Base-by-base conservation (phyloP, 2,888 invertebrate genomes). In the Erebia palarica region DNA sequence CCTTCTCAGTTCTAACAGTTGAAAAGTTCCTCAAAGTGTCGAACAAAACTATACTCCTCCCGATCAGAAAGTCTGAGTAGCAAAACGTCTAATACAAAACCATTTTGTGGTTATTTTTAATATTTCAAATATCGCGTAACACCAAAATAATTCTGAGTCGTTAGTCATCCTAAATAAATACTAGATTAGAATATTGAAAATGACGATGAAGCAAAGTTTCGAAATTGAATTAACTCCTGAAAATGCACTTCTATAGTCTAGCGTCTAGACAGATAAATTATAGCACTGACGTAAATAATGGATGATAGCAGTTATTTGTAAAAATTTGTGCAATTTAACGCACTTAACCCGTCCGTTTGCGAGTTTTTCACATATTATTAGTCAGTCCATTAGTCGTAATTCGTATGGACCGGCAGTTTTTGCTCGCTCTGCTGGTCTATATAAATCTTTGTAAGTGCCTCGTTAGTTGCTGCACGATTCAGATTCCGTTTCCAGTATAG, bases 381-480 rank as follows among this genome's bases (percentile, higher is more conserved):
- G 65, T 42, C 51, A 68, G 60, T 68, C 73, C 65, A 70, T 73
- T 70, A 73, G 70, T 47, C n/a, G n/a, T n/a, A n/a, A n/a, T n/a
- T 70, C 70, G 70, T 55, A 68, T 65, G 65, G 63, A 44, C 64
- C 60, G 64, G 55, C 70, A 73, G 72, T 89, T 88, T 88, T 87
- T 85, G 85, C 82, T 77, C 78, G 76, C 80, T 81, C 81, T 79
- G 80, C 84, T 85, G 83, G 85, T 85, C 86, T 85, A 85, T 85
- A 89, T 89, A 89, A 89, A 89, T 89, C 89, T 87, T 84, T 78
- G 82, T 85, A 87, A 89, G 89, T 86, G 85, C 82, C 86, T 87
- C 89, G 87, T 90, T 90, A 88, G 86, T 89, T 84, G 82, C 81
- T 85, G 84, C 85, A 86, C 87, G 86, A 86, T 87, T 84, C 85